Evolutionary conservation across 2,888 invertebrate species (phyloP), one percentile per base, ranked within the genome.

Genomic region (Herminia tarsipennalis): DNA sequence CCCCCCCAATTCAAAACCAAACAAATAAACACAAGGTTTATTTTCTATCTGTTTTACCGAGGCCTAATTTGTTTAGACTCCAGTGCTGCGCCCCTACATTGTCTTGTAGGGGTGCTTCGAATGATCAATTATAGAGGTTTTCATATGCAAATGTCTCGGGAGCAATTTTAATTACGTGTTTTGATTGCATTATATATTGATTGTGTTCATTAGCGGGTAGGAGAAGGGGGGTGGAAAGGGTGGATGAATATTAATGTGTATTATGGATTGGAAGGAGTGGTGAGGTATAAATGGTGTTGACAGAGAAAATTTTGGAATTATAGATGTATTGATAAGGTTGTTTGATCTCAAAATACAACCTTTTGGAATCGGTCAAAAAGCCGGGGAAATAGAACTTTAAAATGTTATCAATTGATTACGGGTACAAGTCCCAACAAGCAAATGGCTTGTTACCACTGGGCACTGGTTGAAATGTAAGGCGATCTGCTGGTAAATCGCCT

Each of bases 141-240:
- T 88, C 88, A 88, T 84, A 89, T 88, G 88, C 86, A 88, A 89
- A 89, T 88, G 73, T 76, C 78, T 66, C 73, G 86, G 86, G 83
- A 81, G 86, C 81, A 75, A 80, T 88, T 86, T 86, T 88, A 87
- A 89, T 89, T 86, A 83, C 79, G 78, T 80, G 78, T 83, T 81
- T 80, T 83, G 82, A 87, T 88, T 83, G 83, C 83, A 81, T 86
- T 84, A 85, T 78, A 77, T 88, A 89, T 88, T 85, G 88, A 88
- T 88, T 81, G 85, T 73, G 76, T 84, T 82, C 76, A 78, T 83
- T 82, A 79, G 62, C 56, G 58, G 42, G 44, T 43, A 43, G 51
- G 37, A 56, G 46, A 57, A 58, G 37, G 28, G 48, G 63, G 68
- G 45, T 45, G 51, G 37, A 56, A 47, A 57, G 59, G 37, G 28